Base-by-base conservation (phyloP, 2,888 invertebrate genomes). In the Harpagoxenus sublaevis region DNA sequence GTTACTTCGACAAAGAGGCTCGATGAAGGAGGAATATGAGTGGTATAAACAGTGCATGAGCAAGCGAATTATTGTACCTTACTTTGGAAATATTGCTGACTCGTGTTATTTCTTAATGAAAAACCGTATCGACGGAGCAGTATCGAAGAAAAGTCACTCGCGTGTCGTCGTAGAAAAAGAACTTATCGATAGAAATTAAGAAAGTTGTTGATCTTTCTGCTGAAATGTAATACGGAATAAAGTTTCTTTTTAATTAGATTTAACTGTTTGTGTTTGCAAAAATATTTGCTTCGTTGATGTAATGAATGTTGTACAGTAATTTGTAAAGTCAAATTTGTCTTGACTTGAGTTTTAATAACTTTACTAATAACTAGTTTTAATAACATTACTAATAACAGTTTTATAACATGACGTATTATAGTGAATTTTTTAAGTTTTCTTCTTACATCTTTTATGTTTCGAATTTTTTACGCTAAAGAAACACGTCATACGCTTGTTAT, bases 21-120 rank as follows among this genome's bases (percentile, higher is more conserved):
- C 51, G 42, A 84, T 75, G 51, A 75, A 83, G 71, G 73, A 87
- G 15, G 87, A 87, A 63, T 79, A 92, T 48, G 86, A 86, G 53
- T 92, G 92, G 91, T 92, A 92, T 88, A 89, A 89, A 88, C 84
- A 83, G 62, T 93, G 92, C 89, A 83, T 88, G 65, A 90, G 84
- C 70, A 89, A 92, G 66, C 81, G 85, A 31, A 89, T 88, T 68
- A 87, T 91, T 53, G 60, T 90, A 10, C 91, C 93, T 23, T 93
- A 93, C 82, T 93, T 93, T 62, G 57, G 84, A 81, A 91, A 86
- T 60, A 87, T 91, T 62, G 66, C 75, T 12, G 91, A 92, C 31
- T 79, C 84, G 75, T 90, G 92, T 87, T 92, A 91, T 86, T 88
- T 89, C 18, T 91, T 88, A 90, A 71, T 92, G 28, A 74, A 82